phyloP scores from a whole-genome alignment of 1,140 invertebrate genomes.

The Drosophila triauraria region DNA sequence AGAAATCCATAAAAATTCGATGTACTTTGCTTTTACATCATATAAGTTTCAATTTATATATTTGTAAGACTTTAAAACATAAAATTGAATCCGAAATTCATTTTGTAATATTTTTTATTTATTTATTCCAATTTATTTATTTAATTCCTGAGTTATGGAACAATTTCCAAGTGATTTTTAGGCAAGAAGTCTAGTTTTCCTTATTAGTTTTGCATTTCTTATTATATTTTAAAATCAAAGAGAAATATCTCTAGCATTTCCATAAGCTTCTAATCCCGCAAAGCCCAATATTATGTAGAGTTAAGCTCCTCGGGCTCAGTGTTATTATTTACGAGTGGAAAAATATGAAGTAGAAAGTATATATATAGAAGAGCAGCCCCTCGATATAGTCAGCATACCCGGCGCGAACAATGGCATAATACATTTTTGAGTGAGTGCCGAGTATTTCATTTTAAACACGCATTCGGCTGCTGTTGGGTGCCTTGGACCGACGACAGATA shows the following conservation, averaged over 20 bases:
- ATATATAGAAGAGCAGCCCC: conserved; percentile 1
- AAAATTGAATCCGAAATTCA: no score
- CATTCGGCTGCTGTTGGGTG: conserved; percentile 58
- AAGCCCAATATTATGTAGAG: conserved; percentile 12
- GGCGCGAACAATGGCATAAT: conserved; percentile 42
- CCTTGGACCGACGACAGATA: conserved; percentile 69
- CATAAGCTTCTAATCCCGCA: conserved; percentile 8
- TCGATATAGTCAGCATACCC: conserved; percentile 27
- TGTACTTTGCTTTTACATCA: neutral
- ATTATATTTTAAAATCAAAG: neutral
- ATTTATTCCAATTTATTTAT: neutral
- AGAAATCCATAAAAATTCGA: no score
- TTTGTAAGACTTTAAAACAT: no score
- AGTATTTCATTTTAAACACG: conserved; percentile 84
- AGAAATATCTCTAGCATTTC: neutral
- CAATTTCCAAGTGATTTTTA: neutral
- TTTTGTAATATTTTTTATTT: no score
- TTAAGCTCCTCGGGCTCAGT: conserved; percentile 6
- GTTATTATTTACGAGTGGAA: conserved; percentile 22
- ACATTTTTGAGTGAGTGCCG: conserved; percentile 76
- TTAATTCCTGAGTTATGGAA: no score
- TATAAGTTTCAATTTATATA: no score
- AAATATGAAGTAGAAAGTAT: conserved; percentile 5
- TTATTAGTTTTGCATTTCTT: neutral
- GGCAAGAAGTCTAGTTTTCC: neutral